Base-by-base conservation (phyloP, 2,888 invertebrate genomes). In the Netelia fuscicornis region DNA sequence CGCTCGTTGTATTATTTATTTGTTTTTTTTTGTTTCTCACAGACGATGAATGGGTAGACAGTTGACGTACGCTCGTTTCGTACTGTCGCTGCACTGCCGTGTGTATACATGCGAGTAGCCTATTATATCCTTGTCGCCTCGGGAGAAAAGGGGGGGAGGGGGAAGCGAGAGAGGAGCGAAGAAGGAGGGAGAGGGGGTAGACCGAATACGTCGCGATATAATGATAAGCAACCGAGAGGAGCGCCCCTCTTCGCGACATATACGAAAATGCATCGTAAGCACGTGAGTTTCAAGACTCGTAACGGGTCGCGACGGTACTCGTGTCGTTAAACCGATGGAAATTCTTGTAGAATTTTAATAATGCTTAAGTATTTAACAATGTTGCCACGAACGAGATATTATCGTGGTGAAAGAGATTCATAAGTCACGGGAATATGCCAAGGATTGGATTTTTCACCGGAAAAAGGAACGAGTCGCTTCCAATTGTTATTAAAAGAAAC, bases 231-330 rank as follows among this genome's bases (percentile, higher is more conserved):
- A 23, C 54, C 37, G 37, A 37, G 37, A 56, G 68, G 13, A 52
- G 68, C 44, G 37, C 9, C 64, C 65, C 37, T 37, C 37, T 17
- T 25, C n/a, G 71, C 71, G 67, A 65, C 37, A 37, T 44, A 82
- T 77, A 82, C 48, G 65, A 77, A 82, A 82, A 70, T 71, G 64
- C 77, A 17, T 71, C 37, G 71, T 52, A 56, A 67, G 76, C 58
- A 52, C 58, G 20, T 58, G 20, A 37, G 20, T 70, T 68, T 25
- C 44, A 11, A 72, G 42, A 25, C 25, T 80, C 30, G 54, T 23
- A 72, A 65, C 42, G 25, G 71, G 20, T 20, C 20, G 20, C 20
- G 20, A 42, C 65, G 17, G 1, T 17, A 52, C 9, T 54, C 68
- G 60, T 8, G 52, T 75, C 10, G 23, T 58, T 56, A 9, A 56